Conservation (phyloP, 2,113 vertebrate genomes). For the Gymnobelideus leadbeateri region DNA sequence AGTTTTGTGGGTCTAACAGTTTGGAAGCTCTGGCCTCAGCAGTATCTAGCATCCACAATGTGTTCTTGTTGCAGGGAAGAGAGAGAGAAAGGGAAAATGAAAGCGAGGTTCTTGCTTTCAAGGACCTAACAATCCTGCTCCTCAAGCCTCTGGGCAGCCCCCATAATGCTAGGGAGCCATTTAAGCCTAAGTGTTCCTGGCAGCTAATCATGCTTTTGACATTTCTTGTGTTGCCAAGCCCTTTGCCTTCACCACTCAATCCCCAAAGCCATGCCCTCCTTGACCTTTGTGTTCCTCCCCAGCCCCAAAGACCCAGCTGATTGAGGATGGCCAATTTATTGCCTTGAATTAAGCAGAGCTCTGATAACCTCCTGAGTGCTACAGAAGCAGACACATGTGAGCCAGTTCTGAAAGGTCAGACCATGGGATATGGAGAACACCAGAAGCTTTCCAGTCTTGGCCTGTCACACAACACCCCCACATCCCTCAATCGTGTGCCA, state of each 20-base stretch:
- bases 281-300: conserved; percentile 5
- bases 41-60: background rate
- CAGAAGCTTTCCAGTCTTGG: background rate
- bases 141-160: background rate
- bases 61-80: background rate
- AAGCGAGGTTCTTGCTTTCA: background rate
- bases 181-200: background rate
- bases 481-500: background rate
- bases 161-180: background rate
- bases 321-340: background rate
- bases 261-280: background rate
- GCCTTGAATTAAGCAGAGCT: conserved; percentile 38
- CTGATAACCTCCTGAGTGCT: conserved; percentile 11
- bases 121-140: background rate
- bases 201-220: background rate
- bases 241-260: background rate
- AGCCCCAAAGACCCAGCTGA: background rate
- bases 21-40: background rate
- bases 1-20: background rate
- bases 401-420: conserved; percentile 56
- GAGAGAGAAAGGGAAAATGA: background rate
- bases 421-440: background rate
- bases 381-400: background rate
- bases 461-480: background rate
- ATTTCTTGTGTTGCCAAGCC: conserved; percentile 1